phyloP scores from a whole-genome alignment of 2,888 invertebrate genomes.

The Herminia tarsipennalis region DNA sequence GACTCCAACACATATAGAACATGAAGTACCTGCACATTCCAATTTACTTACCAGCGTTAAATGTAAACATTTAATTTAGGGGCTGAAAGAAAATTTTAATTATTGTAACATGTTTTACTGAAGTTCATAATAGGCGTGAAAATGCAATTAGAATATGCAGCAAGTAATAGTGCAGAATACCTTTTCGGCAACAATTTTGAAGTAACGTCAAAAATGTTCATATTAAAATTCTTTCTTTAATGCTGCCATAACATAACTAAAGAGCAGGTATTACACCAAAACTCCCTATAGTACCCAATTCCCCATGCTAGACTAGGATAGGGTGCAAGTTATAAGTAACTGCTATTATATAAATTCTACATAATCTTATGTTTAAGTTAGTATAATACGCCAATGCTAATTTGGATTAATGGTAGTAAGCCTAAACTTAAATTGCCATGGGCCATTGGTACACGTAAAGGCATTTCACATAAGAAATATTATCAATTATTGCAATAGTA shows the following conservation, averaged over 20 bases:
- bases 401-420: too few species aligned
- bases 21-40: too few species aligned
- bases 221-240: constrained; percentile 57
- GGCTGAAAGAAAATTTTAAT: not conserved
- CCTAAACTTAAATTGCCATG: too few species aligned
- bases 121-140: not conserved
- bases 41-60: too few species aligned
- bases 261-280: constrained; percentile 65
- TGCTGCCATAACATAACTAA: constrained; percentile 58
- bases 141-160: constrained; percentile 2
- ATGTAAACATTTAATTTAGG: too few species aligned
- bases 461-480: too few species aligned
- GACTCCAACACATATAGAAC: too few species aligned
- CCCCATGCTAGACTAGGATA: constrained; percentile 31
- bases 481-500: too few species aligned
- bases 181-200: constrained; percentile 29
- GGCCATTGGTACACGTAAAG: too few species aligned
- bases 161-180: constrained; percentile 17
- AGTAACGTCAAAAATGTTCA: constrained; percentile 48
- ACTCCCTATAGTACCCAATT: constrained; percentile 63
- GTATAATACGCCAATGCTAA: too few species aligned
- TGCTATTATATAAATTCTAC: too few species aligned
- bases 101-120: not conserved
- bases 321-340: constrained; percentile 43
- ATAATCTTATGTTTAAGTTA: too few species aligned